Evolutionary conservation across 2,113 vertebrate genomes (phyloP).

Genomic region (Sylvietta virens): DNA sequence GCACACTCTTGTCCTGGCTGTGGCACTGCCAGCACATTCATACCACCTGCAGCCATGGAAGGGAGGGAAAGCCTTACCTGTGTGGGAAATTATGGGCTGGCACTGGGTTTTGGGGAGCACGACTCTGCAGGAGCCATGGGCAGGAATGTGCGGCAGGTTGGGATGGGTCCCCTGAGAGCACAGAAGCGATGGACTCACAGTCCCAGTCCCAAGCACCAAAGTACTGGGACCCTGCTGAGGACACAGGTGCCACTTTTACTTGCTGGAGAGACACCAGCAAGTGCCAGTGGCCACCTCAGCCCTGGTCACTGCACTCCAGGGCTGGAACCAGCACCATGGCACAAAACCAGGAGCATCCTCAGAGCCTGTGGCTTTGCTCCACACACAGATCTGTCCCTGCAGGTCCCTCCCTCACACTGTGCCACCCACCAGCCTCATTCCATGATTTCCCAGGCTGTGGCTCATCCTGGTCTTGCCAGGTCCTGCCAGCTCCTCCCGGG

Average conservation of each 20-base stretch:
- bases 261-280: neutral
- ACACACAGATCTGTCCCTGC: neutral
- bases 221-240: accelerated
- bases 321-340: accelerated
- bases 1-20: accelerated
- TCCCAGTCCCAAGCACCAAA: neutral
- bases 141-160: neutral
- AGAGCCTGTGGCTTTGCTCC: neutral
- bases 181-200: neutral
- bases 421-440: neutral
- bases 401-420: neutral
- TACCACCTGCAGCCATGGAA: neutral
- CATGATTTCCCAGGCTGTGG: neutral
- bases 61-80: neutral
- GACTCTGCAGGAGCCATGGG: accelerated
- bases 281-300: neutral
- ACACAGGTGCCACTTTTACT: neutral
- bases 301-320: neutral
- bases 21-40: neutral
- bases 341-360: neutral
- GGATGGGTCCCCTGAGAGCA: neutral
- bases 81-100: neutral
- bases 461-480: accelerated
- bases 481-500: neutral
- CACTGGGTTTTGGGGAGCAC: neutral